Evolutionary conservation across 2,888 invertebrate species (phyloP), one percentile per base, ranked within the genome.

Genomic region (Phengaris alcon): DNA sequence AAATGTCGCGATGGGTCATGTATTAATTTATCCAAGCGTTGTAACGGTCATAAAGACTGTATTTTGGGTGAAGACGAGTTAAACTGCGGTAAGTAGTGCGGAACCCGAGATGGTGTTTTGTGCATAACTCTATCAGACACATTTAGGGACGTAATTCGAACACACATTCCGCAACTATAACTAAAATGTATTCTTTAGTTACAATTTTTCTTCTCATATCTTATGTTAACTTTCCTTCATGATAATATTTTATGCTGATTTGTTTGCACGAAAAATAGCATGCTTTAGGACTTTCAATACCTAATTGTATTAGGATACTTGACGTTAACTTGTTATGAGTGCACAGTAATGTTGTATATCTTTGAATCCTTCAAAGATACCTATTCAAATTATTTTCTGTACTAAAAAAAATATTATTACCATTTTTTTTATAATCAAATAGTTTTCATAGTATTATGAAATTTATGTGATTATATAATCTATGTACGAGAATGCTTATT

Each of bases 1-100:
- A 86, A 86, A 74, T 96, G 96, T 86, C 90, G 95, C 81, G 95
- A 96, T 82, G 95, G 95, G 79, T 88, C 94, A 84, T 97, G 97
- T 89, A 94, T 96, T 86, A 93, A 94, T 82, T 88, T 93, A 80
- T 93, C 93, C 73, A 94, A 94, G 80, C 91, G 94, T 82, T 97
- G 97, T 88, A 94, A 97, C 85, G 94, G 94, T 80, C 84, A 87
- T 76, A 83, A 81, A 79, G 95, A 96, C 84, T 96, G 96, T 87
- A 80, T 75, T 48, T 92, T 94, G 83, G 94, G 94, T 77, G 95
- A 95, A 81, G 96, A 96, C 82, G 96, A 96, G 87, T 82, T 82
- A 75, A 91, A 93, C 79, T 95, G 95, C 81, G 93, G 94, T 89
- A 86, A 84, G 86, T 85, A 48, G 48, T 48, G 68, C 68, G 59